Percentiles rank a stretch among this genome's conserved stretches.
Evolutionary conservation across 2,888 invertebrate genomes (phyloP).

Genomic region (Ormyrus pomaceus): DNA sequence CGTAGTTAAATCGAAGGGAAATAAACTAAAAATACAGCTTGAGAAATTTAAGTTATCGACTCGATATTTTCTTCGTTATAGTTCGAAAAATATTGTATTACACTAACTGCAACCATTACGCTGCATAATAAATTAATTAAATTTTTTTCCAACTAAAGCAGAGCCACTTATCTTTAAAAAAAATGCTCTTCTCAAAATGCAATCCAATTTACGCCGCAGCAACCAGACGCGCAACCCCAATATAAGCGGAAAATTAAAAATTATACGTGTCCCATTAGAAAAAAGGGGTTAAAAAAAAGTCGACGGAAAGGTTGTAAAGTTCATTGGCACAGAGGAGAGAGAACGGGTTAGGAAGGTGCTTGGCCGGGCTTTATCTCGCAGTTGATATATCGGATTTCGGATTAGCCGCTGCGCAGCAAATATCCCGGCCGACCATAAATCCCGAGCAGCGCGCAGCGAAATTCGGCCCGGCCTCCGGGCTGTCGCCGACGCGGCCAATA

Average conservation of each 20-base stretch:
- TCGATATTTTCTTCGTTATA: too few species aligned
- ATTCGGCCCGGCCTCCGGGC: conserved; percentile 35
- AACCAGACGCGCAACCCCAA: neutral
- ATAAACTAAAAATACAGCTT: too few species aligned
- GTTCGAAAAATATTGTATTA: too few species aligned
- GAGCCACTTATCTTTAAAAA: too few species aligned
- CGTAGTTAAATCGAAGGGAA: too few species aligned
- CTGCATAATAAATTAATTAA: too few species aligned
- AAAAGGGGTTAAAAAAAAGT: neutral
- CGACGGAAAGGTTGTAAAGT: neutral
- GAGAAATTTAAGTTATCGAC: too few species aligned
- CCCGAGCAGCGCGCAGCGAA: conserved; percentile 8
- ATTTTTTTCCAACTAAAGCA: too few species aligned
- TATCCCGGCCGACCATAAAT: conserved; percentile 34
- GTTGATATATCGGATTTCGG: conserved; percentile 56
- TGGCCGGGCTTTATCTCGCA: conserved; percentile 50
- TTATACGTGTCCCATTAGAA: neutral
- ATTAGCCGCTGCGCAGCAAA: conserved; percentile 42
- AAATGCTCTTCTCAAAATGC: too few species aligned
- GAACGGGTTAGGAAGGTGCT: conserved; percentile 35
- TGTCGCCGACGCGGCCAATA: conserved; percentile 47
- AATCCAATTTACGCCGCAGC: too few species aligned
- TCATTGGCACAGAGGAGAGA: neutral
- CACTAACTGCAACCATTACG: too few species aligned
- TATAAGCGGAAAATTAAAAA: conserved; percentile 16